Evolutionary conservation across 2,113 vertebrate species (phyloP), one percentile per base, ranked within the genome.

Genomic region (Cavia porcellus): DNA sequence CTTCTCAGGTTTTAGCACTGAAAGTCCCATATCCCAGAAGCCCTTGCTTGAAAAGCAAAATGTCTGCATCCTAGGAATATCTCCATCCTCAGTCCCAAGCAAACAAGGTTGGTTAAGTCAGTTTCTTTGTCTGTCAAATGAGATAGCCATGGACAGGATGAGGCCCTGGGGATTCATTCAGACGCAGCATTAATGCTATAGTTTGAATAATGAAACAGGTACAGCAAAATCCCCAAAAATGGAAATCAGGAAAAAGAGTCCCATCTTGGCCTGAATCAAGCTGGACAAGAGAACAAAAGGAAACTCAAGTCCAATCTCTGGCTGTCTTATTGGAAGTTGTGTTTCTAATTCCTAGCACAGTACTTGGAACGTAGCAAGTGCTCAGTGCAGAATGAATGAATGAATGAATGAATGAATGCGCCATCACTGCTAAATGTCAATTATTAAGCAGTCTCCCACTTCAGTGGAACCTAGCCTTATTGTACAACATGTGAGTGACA

Each of bases 171-270:
- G 59, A 57, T 42, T 55, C 25, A 14, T 68, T 82, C 45, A 66
- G 70, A 47, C n/a, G 2, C 45, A 68, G 32, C 3, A 55, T n/a
- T 81, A 84, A 87, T 87, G 55, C 35, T 19, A 24, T 5, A 66
- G 25, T 45, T 96, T 68, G 72, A 45, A 96, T 61, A 11, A 81
- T 70, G 84, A 42, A 93, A 85, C n/a, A 64, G 55, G 62, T 47
- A 72, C 52, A 89, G 42, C 25, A 64, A 89, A 75, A 83, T 15
- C 32, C 32, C 22, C 50, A 77, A 86, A 62, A 8, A 32, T 3
- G 2, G 13, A 85, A 22, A 19, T 17, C 35, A 47, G 45, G 42
- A 28, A 85, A 96, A 92, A 57, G 42, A 80, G 25, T 8, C 35
- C 32, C 20, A 35, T 10, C 1, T 8, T 5, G 47, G 52, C 72